Conservation (phyloP, 1,140 invertebrate genomes). For the Tribolium madens region DNA sequence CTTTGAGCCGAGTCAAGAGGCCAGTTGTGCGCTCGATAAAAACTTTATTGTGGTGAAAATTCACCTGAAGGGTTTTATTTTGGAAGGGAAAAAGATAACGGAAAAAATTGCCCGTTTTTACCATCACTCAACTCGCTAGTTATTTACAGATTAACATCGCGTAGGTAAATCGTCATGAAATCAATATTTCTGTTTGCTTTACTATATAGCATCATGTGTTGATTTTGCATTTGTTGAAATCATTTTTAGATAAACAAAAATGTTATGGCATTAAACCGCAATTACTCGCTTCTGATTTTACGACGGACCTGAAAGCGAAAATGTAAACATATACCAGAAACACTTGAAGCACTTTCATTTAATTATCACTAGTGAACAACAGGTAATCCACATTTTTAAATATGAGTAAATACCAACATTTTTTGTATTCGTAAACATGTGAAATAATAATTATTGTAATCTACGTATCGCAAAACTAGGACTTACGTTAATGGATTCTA, state of each 20-base stretch:
- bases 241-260: constrained; percentile 4
- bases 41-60: constrained; percentile 19
- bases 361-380: neutral
- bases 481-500: no score
- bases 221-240: neutral
- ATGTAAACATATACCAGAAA: neutral
- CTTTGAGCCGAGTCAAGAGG: neutral
- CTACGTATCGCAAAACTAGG: no score
- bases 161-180: neutral
- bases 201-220: neutral
- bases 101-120: neutral
- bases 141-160: constrained; percentile 5
- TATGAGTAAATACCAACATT: no score
- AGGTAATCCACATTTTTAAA: no score
- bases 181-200: neutral
- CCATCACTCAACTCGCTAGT: no score
- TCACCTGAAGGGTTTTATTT: constrained; percentile 3
- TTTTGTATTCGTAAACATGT: no score
- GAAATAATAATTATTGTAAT: no score
- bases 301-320: neutral
- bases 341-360: neutral
- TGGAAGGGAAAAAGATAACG: neutral
- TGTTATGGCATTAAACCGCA: neutral
- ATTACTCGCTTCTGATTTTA: neutral
- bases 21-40: constrained; percentile 1